Evolutionary conservation across 2,113 vertebrate species (phyloP), one percentile per base, ranked within the genome.

Genomic region (Phainopepla nitens): DNA sequence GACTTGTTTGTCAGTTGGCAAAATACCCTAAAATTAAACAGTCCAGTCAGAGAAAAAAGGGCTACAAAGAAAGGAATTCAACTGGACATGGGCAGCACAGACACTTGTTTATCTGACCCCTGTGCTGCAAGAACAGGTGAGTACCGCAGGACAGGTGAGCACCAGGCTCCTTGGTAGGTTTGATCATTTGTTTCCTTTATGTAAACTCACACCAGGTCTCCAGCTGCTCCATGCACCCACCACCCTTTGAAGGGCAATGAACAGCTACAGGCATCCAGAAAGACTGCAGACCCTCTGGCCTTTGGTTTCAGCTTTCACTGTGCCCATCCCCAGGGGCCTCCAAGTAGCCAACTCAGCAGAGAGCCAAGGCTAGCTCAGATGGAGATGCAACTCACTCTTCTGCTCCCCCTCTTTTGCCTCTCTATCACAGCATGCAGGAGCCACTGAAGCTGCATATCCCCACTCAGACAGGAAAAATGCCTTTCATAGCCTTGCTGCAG

Each of bases 371-470:
- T 13, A 11, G 19, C 31, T 53, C 27, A 8, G 50, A 47, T 9
- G 20, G 27, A 79, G 41, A 41, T 11, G 11, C 5, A 23, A 61
- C n/a, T 90, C 28, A 1, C 11, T 2, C 51, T 58, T 62, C 27
- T 80, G 49, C 13, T 83, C 16, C 60, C 36, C 39, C 10, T 82
- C 41, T 85, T 60, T 36, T 14, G 6, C 54, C 39, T 53, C 50
- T 90, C 39, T 7, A 3, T 35, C 12, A 2, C 33, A 51, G 56
- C 47, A 58, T 0, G 0, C 12, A 29, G 49, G 45, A 71, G 29
- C 19, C 47, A 51, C 66, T 44, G 56, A 73, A 49, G 31, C 31
- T 64, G 69, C 71, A 31, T 4, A 22, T 71, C 51, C 25, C 15
- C 41, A 24, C 19, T 41, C 58, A 65, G 29, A 17, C n/a, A 76